Evolutionary conservation across 2,888 invertebrate species (phyloP), one percentile per base, ranked within the genome.

Genomic region (Trimorus sp.): DNA sequence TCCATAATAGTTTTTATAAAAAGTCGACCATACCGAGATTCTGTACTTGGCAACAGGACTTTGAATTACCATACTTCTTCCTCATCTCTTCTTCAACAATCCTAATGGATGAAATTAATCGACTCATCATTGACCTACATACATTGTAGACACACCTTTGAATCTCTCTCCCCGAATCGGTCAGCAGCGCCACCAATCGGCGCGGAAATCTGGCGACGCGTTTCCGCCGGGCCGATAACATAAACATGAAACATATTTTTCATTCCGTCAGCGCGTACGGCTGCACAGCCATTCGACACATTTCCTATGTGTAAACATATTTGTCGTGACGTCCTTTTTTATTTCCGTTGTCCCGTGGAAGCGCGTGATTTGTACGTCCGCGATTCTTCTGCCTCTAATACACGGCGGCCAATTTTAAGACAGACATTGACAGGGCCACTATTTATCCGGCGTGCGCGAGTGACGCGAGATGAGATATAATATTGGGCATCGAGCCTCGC

Each of bases 391-490:
- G 48, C 45, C 49, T 63, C 36, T 73, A 65, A 60, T 66, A 60
- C 56, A 63, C 45, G 38, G 42, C 48, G 45, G 26, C 7, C 73
- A 65, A 73, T 79, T 74, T 54, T 42, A 71, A 68, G 63, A 68
- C 59, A 54, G 58, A 79, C 69, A 79, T 79, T 79, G 69, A 74
- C 74, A 79, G 59, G 74, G 56, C 63, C 63, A 68, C 66, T 71
- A 78, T 78, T 71, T 68, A 79, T 73, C 79, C 68, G 36, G 62
- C 58, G 71, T 59, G 37, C 59, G 70, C 63, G 79, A 59, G 74
- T 79, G 79, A 79, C 70, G 69, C 75, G 79, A 79, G 79, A 79
- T 79, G 69, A 74, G 79, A 63, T 79, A 79, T 79, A 79, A 79
- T 79, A 79, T 79, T 69, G 74, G 74, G 53, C 79, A 75, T 79